Base-by-base conservation (phyloP, 2,888 invertebrate species). In the Entomobrya proxima region DNA sequence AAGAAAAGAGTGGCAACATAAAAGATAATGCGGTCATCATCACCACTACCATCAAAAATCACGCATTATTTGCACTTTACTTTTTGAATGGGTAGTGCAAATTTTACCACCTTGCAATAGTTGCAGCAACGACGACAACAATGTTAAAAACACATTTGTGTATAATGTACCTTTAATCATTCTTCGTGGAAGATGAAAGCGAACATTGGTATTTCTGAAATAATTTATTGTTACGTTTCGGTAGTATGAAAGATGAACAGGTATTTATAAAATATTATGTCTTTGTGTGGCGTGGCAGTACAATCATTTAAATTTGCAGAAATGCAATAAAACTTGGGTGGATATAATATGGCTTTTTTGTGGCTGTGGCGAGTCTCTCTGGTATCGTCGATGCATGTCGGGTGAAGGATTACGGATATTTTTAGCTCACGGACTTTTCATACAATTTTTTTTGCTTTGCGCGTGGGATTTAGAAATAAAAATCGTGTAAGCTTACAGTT, bases 391-490 rank as follows among this genome's bases (percentile, higher is more conserved):
- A n/a, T n/a, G n/a, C n/a, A 69, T 30, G 27, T 44, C 27, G 69
- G 44, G 50, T 74, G 47, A 50, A 74, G 72, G 72, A 74, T 47
- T 47, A 74, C 72, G 72, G 24, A 27, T 27, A 24, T 69, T 69
- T 69, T 69, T 44, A 27, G 69, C 47, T 69, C 69, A 69, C 44
- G 69, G 69, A 30, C 44, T 74, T 40, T 35, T n/a, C 24, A 47
- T 72, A 1, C 67, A 50, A 21, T 74, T 74, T 69, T 69, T 44
- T 44, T 50, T 74, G 72, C 32, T 74, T 67, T n/a, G n/a, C n/a
- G n/a, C n/a, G n/a, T n/a, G n/a, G n/a, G n/a, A 40, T 15, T 40
- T 40, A 7, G 13, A 40, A 40, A 40, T 11, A 40, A 15, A 40
- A 40, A 40, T 40, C 44, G 9, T 15, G 7, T 40, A 40, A 40